Conservation (phyloP, 1,140 invertebrate genomes). For the Orussus abietinus region DNA sequence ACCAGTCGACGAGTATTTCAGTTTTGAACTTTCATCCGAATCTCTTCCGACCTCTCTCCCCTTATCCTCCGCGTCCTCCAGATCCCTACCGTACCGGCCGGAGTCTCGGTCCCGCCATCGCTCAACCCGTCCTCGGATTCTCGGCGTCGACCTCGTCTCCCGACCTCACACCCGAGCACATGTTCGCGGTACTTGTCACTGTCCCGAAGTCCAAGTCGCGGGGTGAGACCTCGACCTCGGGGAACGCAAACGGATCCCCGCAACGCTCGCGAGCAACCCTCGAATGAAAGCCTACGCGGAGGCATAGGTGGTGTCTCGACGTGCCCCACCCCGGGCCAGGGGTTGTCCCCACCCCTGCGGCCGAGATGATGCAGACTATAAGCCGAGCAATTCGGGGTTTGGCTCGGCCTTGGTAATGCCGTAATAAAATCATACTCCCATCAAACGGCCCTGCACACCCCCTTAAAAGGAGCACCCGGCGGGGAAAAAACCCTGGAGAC, state of each 20-base stretch:
- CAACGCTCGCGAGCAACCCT: conserved; percentile 35
- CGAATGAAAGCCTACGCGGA: conserved; percentile 42
- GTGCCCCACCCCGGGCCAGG: conserved; percentile 3
- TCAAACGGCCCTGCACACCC: conserved; percentile 47
- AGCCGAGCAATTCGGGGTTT: conserved; percentile 53
- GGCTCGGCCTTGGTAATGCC: conserved; percentile 51
- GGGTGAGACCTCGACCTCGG: no score
- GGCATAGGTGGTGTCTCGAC: conserved; percentile 22
- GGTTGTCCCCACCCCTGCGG: conserved; percentile 18
- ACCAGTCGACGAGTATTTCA: no score
- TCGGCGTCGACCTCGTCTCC: no score
- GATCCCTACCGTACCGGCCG: no score
- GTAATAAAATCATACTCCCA: conserved; percentile 57
- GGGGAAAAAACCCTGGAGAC: conserved; percentile 32
- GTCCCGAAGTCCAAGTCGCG: no score
- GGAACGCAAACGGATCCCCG: conserved; percentile 22
- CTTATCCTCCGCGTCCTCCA: no score
- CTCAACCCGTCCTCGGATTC: no score
- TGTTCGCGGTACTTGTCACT: no score
- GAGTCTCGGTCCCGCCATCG: no score
- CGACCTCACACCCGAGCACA: no score
- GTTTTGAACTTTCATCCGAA: no score
- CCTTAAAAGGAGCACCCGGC: conserved; percentile 29
- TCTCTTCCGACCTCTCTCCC: no score
- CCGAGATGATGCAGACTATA: conserved; percentile 52